Evolutionary conservation across 2,797 vertebrate genomes (phyloP).

Genomic region (Novumbra hubbsi): DNA sequence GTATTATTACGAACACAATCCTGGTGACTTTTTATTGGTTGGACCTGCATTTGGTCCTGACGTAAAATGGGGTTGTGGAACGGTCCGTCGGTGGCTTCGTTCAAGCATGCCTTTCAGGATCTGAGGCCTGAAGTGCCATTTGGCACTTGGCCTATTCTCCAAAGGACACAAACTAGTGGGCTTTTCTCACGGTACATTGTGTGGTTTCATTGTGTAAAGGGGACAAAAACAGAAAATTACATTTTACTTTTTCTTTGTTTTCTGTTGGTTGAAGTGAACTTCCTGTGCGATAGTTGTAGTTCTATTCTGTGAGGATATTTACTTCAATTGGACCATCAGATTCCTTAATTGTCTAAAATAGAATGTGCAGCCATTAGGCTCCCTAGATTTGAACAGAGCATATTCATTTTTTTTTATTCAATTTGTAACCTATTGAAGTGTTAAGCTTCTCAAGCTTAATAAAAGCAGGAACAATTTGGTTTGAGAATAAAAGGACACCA

Average conservation of each 20-base stretch:
- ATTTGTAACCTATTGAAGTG: conserved; percentile 43
- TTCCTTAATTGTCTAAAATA: conserved; percentile 18
- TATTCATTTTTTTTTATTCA: conserved; percentile 29
- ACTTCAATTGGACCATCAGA: conserved; percentile 9
- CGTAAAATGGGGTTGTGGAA: background rate
- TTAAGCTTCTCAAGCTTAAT: conserved; percentile 38
- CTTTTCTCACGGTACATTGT: conserved; percentile 16
- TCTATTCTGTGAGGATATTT: conserved; percentile 3
- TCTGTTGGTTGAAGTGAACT: conserved; percentile 5
- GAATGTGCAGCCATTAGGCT: conserved; percentile 26
- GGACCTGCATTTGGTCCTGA: background rate
- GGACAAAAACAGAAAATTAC: conserved; percentile 8
- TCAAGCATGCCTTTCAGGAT: conserved; percentile 36
- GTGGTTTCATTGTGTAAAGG: conserved; percentile 12
- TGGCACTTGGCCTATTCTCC: conserved; percentile 12
- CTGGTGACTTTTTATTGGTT: conserved; percentile 30
- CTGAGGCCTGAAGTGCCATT: conserved; percentile 10
- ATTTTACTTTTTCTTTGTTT: conserved; percentile 6
- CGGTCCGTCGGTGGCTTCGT: conserved; percentile 7
- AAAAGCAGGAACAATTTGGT: conserved; percentile 48
- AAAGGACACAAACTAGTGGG: conserved; percentile 27
- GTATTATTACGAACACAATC: conserved; percentile 22
- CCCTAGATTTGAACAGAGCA: conserved; percentile 17
- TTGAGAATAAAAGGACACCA: conserved; percentile 37
- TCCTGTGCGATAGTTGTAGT: conserved; percentile 5